Evolutionary conservation across 2,113 vertebrate species (phyloP).

Genomic region (Thryonomys swinderianus): DNA sequence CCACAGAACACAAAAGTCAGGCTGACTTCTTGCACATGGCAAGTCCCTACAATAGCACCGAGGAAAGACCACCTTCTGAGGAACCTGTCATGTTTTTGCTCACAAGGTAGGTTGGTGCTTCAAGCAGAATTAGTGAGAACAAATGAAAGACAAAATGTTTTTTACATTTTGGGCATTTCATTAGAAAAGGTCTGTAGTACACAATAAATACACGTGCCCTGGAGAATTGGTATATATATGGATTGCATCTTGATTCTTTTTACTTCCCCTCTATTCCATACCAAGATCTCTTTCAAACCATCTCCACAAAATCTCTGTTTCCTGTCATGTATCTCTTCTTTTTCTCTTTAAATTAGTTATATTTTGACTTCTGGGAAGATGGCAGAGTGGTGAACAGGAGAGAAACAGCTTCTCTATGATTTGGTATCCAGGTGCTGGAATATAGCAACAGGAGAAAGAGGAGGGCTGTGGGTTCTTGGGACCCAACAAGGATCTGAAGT

Average conservation of each 20-base stretch:
- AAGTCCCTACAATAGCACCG: neutral
- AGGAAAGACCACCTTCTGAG: neutral
- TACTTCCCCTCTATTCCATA: neutral
- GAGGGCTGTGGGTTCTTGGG: too few relatives aligned
- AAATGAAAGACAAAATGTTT: neutral
- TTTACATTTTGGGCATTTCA: neutral
- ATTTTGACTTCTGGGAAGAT: too few relatives aligned
- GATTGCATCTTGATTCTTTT: neutral
- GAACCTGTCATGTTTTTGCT: neutral
- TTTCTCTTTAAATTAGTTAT: neutral
- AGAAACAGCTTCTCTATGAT: too few relatives aligned
- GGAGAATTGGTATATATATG: neutral
- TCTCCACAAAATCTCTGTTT: neutral
- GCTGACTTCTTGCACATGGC: neutral
- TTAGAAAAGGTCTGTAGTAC: neutral
- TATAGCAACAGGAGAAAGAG: too few relatives aligned
- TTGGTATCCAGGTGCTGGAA: too few relatives aligned
- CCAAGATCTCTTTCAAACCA: neutral
- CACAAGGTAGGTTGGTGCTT: neutral
- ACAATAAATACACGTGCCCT: neutral
- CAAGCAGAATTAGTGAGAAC: conserved; percentile 28
- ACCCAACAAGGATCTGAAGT: too few relatives aligned
- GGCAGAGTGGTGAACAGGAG: too few relatives aligned
- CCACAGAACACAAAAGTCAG: neutral
- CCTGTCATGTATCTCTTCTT: neutral